These are phyloP conservation scores for Pilophorus perplexus DNA, from an alignment of 2,888 invertebrate genomes.

Conservation along the genomic window DNA sequence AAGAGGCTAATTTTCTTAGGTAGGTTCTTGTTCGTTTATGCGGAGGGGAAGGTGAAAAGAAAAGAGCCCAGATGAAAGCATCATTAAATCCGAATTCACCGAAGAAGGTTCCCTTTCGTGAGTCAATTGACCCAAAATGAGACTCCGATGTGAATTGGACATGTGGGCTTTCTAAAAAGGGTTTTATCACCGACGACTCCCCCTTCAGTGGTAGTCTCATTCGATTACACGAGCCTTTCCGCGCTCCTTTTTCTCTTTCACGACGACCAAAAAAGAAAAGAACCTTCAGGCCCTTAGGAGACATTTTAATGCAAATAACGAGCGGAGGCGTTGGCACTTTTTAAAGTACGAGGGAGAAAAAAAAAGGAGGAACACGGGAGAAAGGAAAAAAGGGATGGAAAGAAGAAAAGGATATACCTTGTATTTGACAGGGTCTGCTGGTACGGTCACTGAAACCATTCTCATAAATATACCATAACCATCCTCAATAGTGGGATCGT, in stretches of 20 bases:
- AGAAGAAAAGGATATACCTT: neutral
- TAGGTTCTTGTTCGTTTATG: too few relatives aligned
- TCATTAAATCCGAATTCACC: too few relatives aligned
- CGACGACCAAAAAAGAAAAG: neutral
- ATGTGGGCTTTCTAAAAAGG: neutral
- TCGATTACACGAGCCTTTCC: slow-evolving; percentile 7
- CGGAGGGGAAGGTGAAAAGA: too few relatives aligned
- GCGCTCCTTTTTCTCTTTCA: neutral
- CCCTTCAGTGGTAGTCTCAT: slow-evolving; percentile 4
- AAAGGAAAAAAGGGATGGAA: neutral
- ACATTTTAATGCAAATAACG: slow-evolving; percentile 13
- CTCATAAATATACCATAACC: slow-evolving; percentile 15
- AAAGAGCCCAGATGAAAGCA: too few relatives aligned
- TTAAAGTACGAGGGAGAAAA: neutral
- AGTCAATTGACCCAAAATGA: slow-evolving; percentile 12
- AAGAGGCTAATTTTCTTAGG: too few relatives aligned
- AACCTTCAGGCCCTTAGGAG: neutral
- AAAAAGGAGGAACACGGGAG: too few relatives aligned
- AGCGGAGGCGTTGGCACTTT: neutral
- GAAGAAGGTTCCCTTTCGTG: too few relatives aligned
- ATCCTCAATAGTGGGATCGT: neutral
- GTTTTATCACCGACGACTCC: slow-evolving; percentile 4
- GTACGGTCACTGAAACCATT: neutral
- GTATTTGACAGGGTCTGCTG: neutral
- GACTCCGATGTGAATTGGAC: slow-evolving; percentile 3